These are phyloP conservation scores for Oxygymnocypris stewartii DNA, from an alignment of 2,113 vertebrate species.

Conservation along the genomic window DNA sequence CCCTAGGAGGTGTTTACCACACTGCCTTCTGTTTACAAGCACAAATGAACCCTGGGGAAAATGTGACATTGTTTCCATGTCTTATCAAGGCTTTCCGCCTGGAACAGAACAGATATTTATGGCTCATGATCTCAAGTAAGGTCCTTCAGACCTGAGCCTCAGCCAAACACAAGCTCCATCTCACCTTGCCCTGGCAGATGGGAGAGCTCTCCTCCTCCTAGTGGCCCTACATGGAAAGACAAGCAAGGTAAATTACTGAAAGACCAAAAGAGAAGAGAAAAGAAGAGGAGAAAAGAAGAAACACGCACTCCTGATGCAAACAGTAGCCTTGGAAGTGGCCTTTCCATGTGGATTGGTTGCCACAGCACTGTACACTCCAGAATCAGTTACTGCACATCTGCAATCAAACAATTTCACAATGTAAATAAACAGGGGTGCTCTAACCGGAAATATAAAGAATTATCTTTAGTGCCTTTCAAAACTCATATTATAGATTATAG, in stretches of 20 bases:
- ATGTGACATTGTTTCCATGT: constrained; percentile 60
- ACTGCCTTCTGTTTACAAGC: constrained; percentile 26
- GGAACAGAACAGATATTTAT: constrained; percentile 54
- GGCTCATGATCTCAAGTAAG: constrained; percentile 50
- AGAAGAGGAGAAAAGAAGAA: not conserved
- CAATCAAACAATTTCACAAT: constrained; percentile 23
- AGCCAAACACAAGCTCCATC: constrained; percentile 54
- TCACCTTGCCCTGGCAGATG: constrained; percentile 71
- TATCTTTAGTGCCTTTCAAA: not conserved
- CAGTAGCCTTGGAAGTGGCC: constrained; percentile 82
- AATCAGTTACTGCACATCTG: constrained; percentile 88
- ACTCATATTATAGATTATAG: not conserved
- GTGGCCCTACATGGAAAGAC: constrained; percentile 73
- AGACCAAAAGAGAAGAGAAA: not conserved
- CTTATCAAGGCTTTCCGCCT: constrained; percentile 56
- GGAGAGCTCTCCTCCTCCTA: constrained; percentile 76
- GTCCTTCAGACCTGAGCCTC: constrained; percentile 38
- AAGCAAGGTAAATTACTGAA: not conserved
- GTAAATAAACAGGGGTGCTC: not conserved
- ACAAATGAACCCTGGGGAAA: constrained; percentile 29
- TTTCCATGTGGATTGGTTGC: constrained; percentile 87
- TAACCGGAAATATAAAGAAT: not conserved
- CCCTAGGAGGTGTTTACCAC: not conserved
- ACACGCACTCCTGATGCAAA: constrained; percentile 86
- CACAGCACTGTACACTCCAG: constrained; percentile 89